These are phyloP conservation scores for Hypena proboscidalis DNA, from an alignment of 2,888 invertebrate genomes.

Conservation along the genomic window DNA sequence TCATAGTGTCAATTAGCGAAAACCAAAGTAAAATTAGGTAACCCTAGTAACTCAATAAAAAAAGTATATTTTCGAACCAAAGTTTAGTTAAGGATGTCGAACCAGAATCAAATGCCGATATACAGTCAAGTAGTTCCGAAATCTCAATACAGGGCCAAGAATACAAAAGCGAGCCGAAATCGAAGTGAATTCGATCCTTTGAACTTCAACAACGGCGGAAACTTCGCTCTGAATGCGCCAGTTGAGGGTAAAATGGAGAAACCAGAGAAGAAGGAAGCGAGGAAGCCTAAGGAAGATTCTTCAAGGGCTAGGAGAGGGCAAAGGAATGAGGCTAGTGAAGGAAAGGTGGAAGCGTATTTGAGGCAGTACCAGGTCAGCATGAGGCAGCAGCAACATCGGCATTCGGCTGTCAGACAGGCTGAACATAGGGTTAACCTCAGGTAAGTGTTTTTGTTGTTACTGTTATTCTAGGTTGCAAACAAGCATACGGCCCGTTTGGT, in stretches of 20 bases:
- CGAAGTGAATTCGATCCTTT: conserved; percentile 87
- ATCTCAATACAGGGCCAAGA: conserved; percentile 69
- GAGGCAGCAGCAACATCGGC: conserved; percentile 77
- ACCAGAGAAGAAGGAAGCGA: conserved; percentile 55
- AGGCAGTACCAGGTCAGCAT: conserved; percentile 81
- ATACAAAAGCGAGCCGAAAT: conserved; percentile 49
- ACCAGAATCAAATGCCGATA: conserved; percentile 79
- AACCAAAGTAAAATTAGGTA: conserved; percentile 65
- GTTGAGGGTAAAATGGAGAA: conserved; percentile 56
- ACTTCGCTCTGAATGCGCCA: conserved; percentile 61
- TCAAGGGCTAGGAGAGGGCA: conserved; percentile 55
- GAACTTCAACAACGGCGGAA: conserved; percentile 85
- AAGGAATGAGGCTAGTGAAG: conserved; percentile 67
- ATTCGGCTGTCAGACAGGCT: conserved; percentile 78
- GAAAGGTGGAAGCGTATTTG: conserved; percentile 79
- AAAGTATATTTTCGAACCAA: conserved; percentile 67
- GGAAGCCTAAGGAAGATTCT: conserved; percentile 57
- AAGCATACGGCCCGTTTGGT: too few relatives aligned
- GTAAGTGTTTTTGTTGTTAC: conserved; percentile 47
- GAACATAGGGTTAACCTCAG: conserved; percentile 81
- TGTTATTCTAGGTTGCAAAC: too few relatives aligned
- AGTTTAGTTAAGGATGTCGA: conserved; percentile 76
- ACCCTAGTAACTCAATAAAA: conserved; percentile 23
- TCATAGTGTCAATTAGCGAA: conserved; percentile 67
- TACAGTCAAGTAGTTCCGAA: conserved; percentile 82